Evolutionary conservation across 2,888 invertebrate genomes (phyloP).

Genomic region (Lepidocyrtinus sp.): DNA sequence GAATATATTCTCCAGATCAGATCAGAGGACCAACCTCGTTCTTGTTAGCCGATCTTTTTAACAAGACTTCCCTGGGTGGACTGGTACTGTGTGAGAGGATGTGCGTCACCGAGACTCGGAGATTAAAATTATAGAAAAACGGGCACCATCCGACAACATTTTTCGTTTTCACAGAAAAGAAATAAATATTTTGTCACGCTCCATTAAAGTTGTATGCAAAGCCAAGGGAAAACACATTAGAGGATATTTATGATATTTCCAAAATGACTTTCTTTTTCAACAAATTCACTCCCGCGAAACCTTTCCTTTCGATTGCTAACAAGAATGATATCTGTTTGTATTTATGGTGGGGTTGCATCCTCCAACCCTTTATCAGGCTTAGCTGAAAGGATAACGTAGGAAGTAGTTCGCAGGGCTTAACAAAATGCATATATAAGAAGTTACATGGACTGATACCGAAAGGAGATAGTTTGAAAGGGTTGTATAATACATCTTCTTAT

Average conservation of each 20-base stretch:
- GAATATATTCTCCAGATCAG: background rate
- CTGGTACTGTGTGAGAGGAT: too few relatives aligned
- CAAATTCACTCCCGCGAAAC: background rate
- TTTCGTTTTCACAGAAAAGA: background rate
- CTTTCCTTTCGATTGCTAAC: background rate
- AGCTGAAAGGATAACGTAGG: background rate
- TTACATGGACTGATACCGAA: too few relatives aligned
- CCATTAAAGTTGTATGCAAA: constrained; percentile 48
- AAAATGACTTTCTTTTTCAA: background rate
- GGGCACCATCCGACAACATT: background rate
- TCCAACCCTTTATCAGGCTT: background rate
- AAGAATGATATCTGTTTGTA: background rate
- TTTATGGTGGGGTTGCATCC: background rate
- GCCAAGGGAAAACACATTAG: constrained; percentile 48
- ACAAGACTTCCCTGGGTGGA: too few relatives aligned
- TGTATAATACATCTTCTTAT: too few relatives aligned
- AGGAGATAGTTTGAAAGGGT: too few relatives aligned
- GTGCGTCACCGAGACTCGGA: constrained; percentile 13
- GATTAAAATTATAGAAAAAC: background rate
- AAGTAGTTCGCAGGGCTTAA: background rate
- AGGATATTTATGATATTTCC: constrained; percentile 46
- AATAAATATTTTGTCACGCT: constrained; percentile 50
- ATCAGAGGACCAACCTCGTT: background rate
- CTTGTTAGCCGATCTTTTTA: background rate
- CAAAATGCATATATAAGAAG: background rate